These are phyloP conservation scores for Hemichromis elongatus DNA, from an alignment of 2,113 vertebrate genomes.

Conservation along the genomic window DNA sequence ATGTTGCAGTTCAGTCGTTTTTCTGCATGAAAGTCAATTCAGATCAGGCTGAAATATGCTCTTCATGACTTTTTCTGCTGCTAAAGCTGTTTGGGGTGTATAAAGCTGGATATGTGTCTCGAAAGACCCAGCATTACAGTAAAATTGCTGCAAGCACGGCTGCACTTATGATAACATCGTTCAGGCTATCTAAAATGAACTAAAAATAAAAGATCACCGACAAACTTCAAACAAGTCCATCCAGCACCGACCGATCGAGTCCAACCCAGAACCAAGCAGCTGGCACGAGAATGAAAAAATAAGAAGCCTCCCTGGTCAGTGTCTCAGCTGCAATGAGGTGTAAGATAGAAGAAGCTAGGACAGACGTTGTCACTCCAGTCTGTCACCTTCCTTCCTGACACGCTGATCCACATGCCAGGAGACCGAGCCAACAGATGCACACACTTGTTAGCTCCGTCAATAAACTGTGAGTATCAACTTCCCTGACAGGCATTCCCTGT, in stretches of 20 bases:
- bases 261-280: background rate
- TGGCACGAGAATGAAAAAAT: background rate
- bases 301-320: background rate
- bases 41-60: background rate
- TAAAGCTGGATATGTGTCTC: background rate
- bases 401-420: background rate
- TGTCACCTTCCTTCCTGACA: background rate
- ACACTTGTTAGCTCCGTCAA: slow-evolving; percentile 2
- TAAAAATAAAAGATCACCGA: background rate
- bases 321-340: slow-evolving; percentile 3
- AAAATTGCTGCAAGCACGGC: background rate
- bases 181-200: too few species aligned
- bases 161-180: too few species aligned
- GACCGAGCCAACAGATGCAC: slow-evolving; percentile 17
- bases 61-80: background rate
- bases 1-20: background rate
- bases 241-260: background rate
- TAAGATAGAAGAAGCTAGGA: background rate
- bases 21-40: background rate
- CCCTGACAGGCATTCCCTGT: background rate
- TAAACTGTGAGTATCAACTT: background rate
- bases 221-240: background rate
- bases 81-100: background rate
- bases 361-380: slow-evolving; percentile 25
- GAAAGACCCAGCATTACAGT: background rate